Percentiles rank a stretch among this genome's conserved stretches.
Conservation (phyloP, 2,797 vertebrate genomes). For the Danio aesculapii region DNA sequence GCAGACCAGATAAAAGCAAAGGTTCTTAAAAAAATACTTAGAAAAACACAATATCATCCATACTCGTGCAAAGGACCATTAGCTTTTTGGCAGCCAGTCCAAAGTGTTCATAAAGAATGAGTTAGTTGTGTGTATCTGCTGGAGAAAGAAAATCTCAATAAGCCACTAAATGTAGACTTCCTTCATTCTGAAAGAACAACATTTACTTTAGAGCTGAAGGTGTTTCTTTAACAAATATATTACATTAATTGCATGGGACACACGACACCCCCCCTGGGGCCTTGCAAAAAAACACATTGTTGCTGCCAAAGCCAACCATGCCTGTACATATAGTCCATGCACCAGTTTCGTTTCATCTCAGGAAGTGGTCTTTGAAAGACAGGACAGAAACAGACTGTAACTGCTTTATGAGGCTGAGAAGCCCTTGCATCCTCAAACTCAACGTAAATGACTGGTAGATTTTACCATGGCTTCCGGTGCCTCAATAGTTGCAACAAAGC, state of each 20-base stretch:
- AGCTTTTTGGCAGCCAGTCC: slow-evolving; percentile 29
- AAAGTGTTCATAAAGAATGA: slow-evolving; percentile 25
- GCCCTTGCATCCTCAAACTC: slow-evolving; percentile 10
- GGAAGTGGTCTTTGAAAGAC: slow-evolving; percentile 64
- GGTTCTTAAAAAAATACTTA: neutral
- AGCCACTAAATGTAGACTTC: slow-evolving; percentile 64
- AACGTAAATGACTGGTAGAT: slow-evolving; percentile 8
- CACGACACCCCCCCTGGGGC: slow-evolving; percentile 68
- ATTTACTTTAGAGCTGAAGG: slow-evolving; percentile 72
- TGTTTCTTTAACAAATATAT: slow-evolving; percentile 81
- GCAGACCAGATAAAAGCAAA: slow-evolving; percentile 19
- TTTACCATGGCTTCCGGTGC: neutral
- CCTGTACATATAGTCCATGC: slow-evolving; percentile 53
- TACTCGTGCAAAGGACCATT: slow-evolving; percentile 31
- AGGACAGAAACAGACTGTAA: slow-evolving; percentile 48
- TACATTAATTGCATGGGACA: slow-evolving; percentile 75
- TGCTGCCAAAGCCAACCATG: slow-evolving; percentile 61
- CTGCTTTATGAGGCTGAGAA: slow-evolving; percentile 22
- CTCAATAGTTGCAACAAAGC: slow-evolving; percentile 11
- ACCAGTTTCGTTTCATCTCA: slow-evolving; percentile 58
- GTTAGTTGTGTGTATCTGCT: slow-evolving; percentile 35
- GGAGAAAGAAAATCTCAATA: slow-evolving; percentile 62
- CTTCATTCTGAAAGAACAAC: slow-evolving; percentile 74
- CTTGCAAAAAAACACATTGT: slow-evolving; percentile 67
- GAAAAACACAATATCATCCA: slow-evolving; percentile 16